These are phyloP conservation scores for Acrossocheilus wenchowensis DNA, from an alignment of 2,797 vertebrate species.

Conservation along the genomic window DNA sequence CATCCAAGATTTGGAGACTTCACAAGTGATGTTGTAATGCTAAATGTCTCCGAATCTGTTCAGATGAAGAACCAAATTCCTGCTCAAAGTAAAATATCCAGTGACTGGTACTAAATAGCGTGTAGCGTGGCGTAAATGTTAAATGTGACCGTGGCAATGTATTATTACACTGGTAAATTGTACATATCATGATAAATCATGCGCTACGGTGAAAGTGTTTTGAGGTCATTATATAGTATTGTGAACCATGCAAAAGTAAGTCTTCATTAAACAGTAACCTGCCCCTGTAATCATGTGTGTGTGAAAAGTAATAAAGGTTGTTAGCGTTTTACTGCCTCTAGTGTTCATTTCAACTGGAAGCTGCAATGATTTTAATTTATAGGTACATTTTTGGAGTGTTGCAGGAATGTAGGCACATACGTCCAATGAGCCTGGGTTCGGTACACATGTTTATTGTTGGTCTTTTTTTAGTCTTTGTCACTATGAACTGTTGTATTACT, in stretches of 20 bases:
- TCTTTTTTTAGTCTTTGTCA: neutral
- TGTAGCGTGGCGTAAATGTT: neutral
- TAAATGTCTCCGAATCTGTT: neutral
- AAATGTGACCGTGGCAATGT: neutral
- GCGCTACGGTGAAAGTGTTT: neutral
- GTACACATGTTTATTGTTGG: neutral
- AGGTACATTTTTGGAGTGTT: neutral
- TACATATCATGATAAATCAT: neutral
- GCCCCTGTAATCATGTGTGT: neutral
- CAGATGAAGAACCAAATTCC: neutral
- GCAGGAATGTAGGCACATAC: neutral
- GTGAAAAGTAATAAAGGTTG: neutral
- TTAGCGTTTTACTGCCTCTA: neutral
- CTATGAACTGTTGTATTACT: neutral
- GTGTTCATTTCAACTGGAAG: neutral
- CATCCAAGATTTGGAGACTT: too few relatives aligned
- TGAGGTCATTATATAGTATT: neutral
- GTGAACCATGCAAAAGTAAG: neutral
- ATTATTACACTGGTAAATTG: neutral
- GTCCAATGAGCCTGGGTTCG: neutral
- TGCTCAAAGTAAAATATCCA: neutral
- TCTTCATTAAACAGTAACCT: neutral
- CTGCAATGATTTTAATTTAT: neutral
- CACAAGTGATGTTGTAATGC: too few relatives aligned
- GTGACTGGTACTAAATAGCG: neutral